These are phyloP conservation scores for Bujurquina vittata DNA, from an alignment of 2,113 vertebrate genomes.

Conservation along the genomic window DNA sequence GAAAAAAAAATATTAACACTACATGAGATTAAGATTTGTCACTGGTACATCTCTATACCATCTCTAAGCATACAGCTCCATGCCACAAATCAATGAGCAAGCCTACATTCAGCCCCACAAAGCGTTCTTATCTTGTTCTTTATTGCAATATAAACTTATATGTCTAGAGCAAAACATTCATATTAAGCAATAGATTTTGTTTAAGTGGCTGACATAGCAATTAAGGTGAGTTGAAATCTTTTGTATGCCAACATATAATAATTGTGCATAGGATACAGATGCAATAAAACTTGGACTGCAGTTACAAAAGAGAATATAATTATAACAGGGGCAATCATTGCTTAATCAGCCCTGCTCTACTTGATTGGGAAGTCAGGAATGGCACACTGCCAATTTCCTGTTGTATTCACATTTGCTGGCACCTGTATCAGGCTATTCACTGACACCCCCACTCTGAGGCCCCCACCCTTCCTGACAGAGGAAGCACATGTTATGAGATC, in stretches of 20 bases:
- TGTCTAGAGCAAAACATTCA: too few relatives aligned
- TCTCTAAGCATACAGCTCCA: accelerated
- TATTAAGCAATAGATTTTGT: neutral
- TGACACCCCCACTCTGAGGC: neutral
- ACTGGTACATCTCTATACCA: neutral
- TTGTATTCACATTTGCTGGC: slow-evolving; percentile 16
- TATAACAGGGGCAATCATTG: neutral
- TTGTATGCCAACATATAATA: neutral
- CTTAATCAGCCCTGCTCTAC: neutral
- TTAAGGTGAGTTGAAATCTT: neutral
- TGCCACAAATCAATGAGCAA: neutral
- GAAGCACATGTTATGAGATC: slow-evolving; percentile 59
- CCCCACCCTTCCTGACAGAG: slow-evolving; percentile 69
- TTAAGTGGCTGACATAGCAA: neutral
- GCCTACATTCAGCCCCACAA: neutral
- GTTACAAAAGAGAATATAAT: neutral
- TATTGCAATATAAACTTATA: too few relatives aligned
- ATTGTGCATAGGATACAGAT: neutral
- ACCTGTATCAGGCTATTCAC: slow-evolving; percentile 10
- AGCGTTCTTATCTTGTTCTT: neutral
- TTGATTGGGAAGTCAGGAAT: neutral
- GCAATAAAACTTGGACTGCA: neutral
- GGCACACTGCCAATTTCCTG: slow-evolving; percentile 18
- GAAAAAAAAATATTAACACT: too few relatives aligned
- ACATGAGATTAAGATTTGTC: too few relatives aligned